Percentiles rank a stretch among this genome's conserved stretches.
phyloP scores from a whole-genome alignment of 2,888 invertebrate genomes.

The Blomia tropicalis region DNA sequence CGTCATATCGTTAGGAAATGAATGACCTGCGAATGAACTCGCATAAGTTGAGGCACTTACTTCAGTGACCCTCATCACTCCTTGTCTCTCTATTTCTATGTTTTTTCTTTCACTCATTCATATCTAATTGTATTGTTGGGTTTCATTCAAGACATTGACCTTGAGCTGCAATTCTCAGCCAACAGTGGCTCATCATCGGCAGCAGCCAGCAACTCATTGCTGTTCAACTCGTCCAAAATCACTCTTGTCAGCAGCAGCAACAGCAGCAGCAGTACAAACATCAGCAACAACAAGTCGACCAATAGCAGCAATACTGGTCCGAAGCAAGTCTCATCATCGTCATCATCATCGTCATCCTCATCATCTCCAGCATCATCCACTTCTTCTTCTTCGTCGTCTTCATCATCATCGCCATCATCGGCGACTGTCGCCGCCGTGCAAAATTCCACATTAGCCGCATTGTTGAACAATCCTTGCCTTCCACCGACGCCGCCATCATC shows the following conservation, averaged over 20 bases:
- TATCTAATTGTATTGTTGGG: neutral
- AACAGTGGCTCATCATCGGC: neutral
- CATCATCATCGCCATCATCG: neutral
- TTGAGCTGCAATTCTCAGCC: slow-evolving; percentile 17
- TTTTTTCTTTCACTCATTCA: neutral
- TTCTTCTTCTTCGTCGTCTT: neutral
- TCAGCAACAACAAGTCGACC: neutral
- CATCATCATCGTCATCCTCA: neutral
- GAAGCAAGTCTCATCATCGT: neutral
- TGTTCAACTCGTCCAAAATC: neutral
- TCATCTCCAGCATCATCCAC: neutral
- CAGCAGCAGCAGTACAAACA: too few relatives aligned
- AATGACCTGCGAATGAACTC: neutral
- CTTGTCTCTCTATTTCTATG: neutral
- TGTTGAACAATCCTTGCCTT: slow-evolving; percentile 23
- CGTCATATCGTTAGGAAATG: too few relatives aligned
- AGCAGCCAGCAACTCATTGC: neutral
- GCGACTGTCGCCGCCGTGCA: slow-evolving; percentile 7
- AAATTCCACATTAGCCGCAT: slow-evolving; percentile 25
- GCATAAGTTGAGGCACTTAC: neutral
- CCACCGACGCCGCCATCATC: slow-evolving; percentile 26
- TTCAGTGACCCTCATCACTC: neutral
- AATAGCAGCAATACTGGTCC: neutral
- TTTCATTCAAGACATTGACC: slow-evolving; percentile 22
- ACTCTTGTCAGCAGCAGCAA: neutral